Conservation (phyloP, 1,140 invertebrate genomes). For the Heliconius nattereri region DNA sequence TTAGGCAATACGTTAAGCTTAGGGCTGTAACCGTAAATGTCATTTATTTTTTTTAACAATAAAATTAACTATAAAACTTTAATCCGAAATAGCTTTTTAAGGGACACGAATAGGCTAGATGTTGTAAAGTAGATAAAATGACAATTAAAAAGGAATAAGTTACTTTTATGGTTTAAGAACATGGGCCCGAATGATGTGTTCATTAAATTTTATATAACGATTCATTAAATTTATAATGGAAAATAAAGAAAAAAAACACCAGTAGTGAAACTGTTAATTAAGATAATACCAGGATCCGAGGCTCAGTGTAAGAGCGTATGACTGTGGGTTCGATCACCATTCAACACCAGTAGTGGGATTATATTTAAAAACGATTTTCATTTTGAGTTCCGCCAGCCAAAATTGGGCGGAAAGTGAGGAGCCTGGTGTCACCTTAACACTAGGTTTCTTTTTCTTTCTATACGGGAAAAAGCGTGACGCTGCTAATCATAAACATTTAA, state of each 20-base stretch:
- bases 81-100: slow-evolving; percentile 33
- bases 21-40: slow-evolving; percentile 39
- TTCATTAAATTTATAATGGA: not conserved
- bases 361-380: too few species aligned
- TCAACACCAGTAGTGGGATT: too few species aligned
- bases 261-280: not conserved
- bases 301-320: too few species aligned
- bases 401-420: too few species aligned
- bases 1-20: slow-evolving; percentile 26
- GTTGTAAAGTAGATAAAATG: slow-evolving; percentile 31
- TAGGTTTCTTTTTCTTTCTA: too few species aligned
- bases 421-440: too few species aligned
- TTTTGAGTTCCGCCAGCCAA: too few species aligned
- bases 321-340: too few species aligned
- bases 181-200: slow-evolving; percentile 12
- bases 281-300: not conserved
- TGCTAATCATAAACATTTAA: too few species aligned
- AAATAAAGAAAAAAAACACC: not conserved
- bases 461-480: too few species aligned
- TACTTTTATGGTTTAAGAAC: not conserved
- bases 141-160: slow-evolving; percentile 32
- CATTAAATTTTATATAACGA: slow-evolving; percentile 8
- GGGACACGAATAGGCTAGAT: slow-evolving; percentile 25
- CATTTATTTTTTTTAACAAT: slow-evolving; percentile 36
- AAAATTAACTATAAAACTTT: slow-evolving; percentile 37